Conservation (phyloP, 2,888 invertebrate species). For the Hirudinaria manillensis region DNA sequence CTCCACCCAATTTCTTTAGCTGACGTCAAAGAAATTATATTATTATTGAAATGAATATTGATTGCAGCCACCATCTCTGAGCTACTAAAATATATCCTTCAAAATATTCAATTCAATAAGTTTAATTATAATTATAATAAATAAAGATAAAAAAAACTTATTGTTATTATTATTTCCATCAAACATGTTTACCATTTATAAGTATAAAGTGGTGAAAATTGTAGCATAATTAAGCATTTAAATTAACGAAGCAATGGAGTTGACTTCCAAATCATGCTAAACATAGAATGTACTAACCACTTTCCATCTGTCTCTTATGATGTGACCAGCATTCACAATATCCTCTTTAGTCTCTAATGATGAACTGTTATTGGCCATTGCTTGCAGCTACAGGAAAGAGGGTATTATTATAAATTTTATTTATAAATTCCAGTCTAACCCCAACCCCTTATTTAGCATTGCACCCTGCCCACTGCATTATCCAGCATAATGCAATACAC, state of each 20-base stretch:
- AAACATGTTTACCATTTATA: no score
- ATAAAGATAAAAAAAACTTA: no score
- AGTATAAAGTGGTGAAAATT: no score
- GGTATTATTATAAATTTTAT: neutral
- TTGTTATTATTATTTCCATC: no score
- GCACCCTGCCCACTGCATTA: no score
- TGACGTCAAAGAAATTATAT: conserved; percentile 47
- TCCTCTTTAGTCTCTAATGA: conserved; percentile 57
- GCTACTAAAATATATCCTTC: neutral
- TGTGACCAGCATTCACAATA: conserved; percentile 87
- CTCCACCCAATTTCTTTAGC: conserved; percentile 96
- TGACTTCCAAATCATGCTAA: no score
- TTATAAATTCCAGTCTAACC: no score
- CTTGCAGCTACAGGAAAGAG: neutral
- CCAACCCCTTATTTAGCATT: no score
- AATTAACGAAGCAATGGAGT: no score
- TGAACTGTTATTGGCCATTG: conserved; percentile 1
- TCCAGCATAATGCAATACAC: no score
- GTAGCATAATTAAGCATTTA: no score
- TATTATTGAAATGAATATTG: conserved; percentile 12
- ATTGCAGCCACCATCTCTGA: neutral
- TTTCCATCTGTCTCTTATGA: conserved; percentile 98
- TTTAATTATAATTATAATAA: no score
- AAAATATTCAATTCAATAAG: neutral
- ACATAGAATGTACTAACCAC: conserved; percentile 62